Base-by-base conservation (phyloP, 2,797 vertebrate genomes). In the Meriones psammophilus region DNA sequence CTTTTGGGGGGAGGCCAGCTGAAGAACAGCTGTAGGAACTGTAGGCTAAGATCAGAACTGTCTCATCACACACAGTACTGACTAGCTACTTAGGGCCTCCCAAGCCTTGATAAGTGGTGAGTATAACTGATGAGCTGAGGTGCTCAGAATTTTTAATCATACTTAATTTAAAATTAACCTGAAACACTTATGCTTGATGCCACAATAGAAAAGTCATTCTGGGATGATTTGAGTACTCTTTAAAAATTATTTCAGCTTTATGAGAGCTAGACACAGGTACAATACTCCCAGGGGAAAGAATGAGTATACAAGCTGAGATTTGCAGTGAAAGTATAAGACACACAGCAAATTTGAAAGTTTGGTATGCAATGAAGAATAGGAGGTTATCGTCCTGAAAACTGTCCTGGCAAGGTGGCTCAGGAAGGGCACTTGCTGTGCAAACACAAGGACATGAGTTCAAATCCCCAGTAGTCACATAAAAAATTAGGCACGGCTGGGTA, bases 91-190 rank as follows among this genome's bases (percentile, higher is more conserved):
- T 0, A 1, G 7, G 30, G 33, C n/a, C 68, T 3, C 28, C 3
- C 15, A 92, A 78, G 30, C 71, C 69, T 24, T 8, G 9, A 15
- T 13, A 22, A 28, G 46, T 5, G 2, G n/a, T 10, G 14, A 28
- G 9, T 58, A 20, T 13, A 17, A 56, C 1, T 30, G 5, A 62
- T 5, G 15, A 92, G 1, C 58, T 39, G 26, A 39, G 15, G 30
- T 33, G 6, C n/a, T 79, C 2, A 2, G 26, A 24, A 68, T 71
- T 28, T 39, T 76, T 66, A 7, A 79, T 26, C 9, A 3, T 20
- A 79, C 71, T 62, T 89, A 71, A 76, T 18, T 93, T 77, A 88
- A 24, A 73, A 62, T 88, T 88, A 74, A 80, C n/a, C 80, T 66
- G 62, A 54, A 73, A 89, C 33, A 80, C 3, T 17, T 58, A 87